Evolutionary conservation across 2,888 invertebrate species (phyloP).

Genomic region (Aspidiotus rigidus): DNA sequence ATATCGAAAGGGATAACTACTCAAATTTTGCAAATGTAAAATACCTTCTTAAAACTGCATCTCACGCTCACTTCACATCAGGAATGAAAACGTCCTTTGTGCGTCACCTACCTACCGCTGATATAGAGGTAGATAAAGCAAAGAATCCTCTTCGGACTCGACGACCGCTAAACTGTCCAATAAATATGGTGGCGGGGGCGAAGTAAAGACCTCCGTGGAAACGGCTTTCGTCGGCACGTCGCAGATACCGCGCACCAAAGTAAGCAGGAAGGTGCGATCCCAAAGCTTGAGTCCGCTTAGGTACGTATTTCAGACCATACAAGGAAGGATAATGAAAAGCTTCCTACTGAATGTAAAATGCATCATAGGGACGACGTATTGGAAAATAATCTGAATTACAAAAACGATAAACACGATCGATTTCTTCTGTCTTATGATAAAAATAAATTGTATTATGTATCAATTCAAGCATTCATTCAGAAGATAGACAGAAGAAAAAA

Average conservation of each 20-base stretch:
- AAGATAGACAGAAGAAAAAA: too few relatives aligned
- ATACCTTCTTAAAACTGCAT: background rate
- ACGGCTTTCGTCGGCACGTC: conserved; percentile 34
- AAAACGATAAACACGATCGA: too few relatives aligned
- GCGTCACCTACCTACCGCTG: too few relatives aligned
- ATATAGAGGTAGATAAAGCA: too few relatives aligned
- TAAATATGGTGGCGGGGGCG: background rate
- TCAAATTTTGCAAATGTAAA: conserved; percentile 17
- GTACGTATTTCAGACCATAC: too few relatives aligned
- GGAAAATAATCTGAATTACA: too few relatives aligned
- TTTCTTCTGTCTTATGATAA: too few relatives aligned
- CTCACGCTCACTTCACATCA: background rate
- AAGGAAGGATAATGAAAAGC: too few relatives aligned
- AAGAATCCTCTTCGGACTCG: conserved; percentile 7
- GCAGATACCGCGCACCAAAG: conserved; percentile 6
- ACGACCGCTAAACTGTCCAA: background rate
- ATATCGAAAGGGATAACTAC: conserved; percentile 24
- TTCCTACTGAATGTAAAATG: too few relatives aligned
- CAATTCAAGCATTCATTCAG: too few relatives aligned
- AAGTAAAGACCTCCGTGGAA: conserved; percentile 26
- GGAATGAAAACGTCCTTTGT: background rate
- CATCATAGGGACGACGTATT: too few relatives aligned
- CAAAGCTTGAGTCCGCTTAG: conserved; percentile 34
- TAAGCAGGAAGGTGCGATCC: conserved; percentile 14
- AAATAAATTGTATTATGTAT: too few relatives aligned